phyloP scores from a whole-genome alignment of 30 jellyfish, hydroid and myxozoan genomes.

The Pseudorhiza aurosa region DNA sequence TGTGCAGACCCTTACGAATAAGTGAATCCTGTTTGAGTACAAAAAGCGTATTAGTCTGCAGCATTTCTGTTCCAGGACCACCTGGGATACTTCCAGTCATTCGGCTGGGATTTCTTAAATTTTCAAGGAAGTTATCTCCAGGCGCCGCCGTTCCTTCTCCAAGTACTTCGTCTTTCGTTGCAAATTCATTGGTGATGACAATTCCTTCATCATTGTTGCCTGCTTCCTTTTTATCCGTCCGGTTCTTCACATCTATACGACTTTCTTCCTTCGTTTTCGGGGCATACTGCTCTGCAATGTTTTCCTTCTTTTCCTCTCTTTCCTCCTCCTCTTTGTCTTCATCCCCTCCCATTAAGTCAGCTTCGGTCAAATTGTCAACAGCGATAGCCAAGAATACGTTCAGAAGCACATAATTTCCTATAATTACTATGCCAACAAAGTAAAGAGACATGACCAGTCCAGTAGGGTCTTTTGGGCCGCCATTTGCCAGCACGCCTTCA shows the following conservation, averaged over 20 bases:
- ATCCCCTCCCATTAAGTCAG: conserved; percentile 75
- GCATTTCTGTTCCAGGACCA: conserved; percentile 61
- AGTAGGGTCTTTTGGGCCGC: conserved; percentile 73
- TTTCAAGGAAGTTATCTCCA: conserved; percentile 81
- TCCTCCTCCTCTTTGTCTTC: conserved; percentile 74
- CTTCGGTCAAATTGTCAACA: conserved; percentile 79
- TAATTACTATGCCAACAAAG: conserved; percentile 68
- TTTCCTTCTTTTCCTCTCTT: conserved; percentile 67
- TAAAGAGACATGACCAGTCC: conserved; percentile 79
- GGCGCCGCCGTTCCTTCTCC: conserved; percentile 56
- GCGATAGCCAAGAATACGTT: conserved; percentile 93
- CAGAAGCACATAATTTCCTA: conserved; percentile 84
- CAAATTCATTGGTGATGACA: conserved; percentile 20
- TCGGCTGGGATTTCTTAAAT: conserved; percentile 81
- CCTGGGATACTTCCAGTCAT: conserved; percentile 79
- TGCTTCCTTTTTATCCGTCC: background rate
- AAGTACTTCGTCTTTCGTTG: background rate
- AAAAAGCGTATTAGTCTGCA: conserved; percentile 67
- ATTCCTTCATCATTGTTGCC: conserved; percentile 33
- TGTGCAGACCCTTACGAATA: conserved; percentile 71
- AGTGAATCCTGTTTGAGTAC: conserved; percentile 49
- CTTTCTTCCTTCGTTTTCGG: conserved; percentile 39
- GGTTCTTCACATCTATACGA: conserved; percentile 8
- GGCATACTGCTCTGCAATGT: conserved; percentile 62
- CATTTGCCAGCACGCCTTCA: conserved; percentile 89